A percentile compares a stretch with the other conserved stretches of the same genome.
These are phyloP conservation scores for Drosophila albomicans DNA, from an alignment of 1,140 invertebrate species.

Conservation along the genomic window DNA sequence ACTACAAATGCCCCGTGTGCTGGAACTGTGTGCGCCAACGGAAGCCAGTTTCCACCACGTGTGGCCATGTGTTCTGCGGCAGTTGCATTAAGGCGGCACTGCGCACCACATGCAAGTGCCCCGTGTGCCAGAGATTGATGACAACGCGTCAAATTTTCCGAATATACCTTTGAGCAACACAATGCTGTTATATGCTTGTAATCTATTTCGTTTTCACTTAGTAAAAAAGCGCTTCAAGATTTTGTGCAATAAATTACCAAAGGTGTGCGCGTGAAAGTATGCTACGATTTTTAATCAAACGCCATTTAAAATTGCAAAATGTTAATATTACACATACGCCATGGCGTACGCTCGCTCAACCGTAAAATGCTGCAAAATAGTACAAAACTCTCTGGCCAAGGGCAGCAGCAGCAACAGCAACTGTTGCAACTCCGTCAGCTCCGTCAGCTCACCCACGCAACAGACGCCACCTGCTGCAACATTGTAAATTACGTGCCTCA, in stretches of 20 bases:
- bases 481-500: constrained; percentile 72
- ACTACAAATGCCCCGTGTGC: constrained; percentile 49
- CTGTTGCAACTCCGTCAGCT: background rate
- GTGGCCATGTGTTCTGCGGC: constrained; percentile 48
- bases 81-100: constrained; percentile 35
- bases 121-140: constrained; percentile 37
- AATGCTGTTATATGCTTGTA: background rate
- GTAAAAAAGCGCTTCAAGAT: background rate
- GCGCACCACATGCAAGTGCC: constrained; percentile 23
- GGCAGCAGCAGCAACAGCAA: constrained; percentile 19
- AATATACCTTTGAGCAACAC: constrained; percentile 39
- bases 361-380: constrained; percentile 61
- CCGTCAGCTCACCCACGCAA: constrained; percentile 6
- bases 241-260: constrained; percentile 6
- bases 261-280: constrained; percentile 18
- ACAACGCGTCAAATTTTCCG: constrained; percentile 23
- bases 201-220: constrained; percentile 2
- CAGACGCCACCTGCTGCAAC: constrained; percentile 68
- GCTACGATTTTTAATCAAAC: constrained; percentile 23
- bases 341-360: constrained; percentile 22
- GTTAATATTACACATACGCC: constrained; percentile 60
- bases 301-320: background rate
- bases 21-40: constrained; percentile 22
- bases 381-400: constrained; percentile 19
- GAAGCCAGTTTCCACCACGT: constrained; percentile 25